These are phyloP conservation scores for Steromphala cineraria DNA, from an alignment of 2,888 invertebrate genomes.

Conservation along the genomic window DNA sequence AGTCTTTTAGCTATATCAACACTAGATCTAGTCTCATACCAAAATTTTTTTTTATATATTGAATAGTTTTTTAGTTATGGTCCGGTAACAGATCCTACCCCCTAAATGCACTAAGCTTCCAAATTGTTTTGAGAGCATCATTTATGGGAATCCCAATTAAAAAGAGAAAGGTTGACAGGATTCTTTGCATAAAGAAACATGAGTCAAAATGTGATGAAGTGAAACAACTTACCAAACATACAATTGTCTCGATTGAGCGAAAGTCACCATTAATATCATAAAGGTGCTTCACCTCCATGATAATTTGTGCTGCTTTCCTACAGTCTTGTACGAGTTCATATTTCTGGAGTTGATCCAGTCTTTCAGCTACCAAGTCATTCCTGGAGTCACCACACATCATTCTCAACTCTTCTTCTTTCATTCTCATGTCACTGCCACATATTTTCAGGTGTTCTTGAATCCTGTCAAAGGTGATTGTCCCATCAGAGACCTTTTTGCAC, in stretches of 20 bases:
- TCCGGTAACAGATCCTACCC: too few species aligned
- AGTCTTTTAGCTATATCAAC: too few species aligned
- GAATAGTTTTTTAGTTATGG: too few species aligned
- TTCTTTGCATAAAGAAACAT: too few species aligned
- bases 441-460: constrained; percentile 16
- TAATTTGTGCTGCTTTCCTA: constrained; percentile 41
- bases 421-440: not conserved
- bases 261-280: constrained; percentile 42
- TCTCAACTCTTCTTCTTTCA: constrained; percentile 17
- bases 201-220: not conserved
- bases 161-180: too few species aligned
- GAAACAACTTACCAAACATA: constrained; percentile 20
- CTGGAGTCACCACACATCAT: not conserved
- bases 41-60: too few species aligned
- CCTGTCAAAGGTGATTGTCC: constrained; percentile 15
- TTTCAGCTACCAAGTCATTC: constrained; percentile 17
- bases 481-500: constrained; percentile 4
- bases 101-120: too few species aligned
- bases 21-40: too few species aligned
- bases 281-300: constrained; percentile 35
- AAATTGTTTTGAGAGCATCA: too few species aligned
- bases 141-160: too few species aligned
- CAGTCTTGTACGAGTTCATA: constrained; percentile 36
- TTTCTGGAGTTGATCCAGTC: constrained; percentile 40
- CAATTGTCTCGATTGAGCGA: constrained; percentile 25